phyloP scores from a whole-genome alignment of 2,888 invertebrate species.

The Pycnomerus fuliginosus region DNA sequence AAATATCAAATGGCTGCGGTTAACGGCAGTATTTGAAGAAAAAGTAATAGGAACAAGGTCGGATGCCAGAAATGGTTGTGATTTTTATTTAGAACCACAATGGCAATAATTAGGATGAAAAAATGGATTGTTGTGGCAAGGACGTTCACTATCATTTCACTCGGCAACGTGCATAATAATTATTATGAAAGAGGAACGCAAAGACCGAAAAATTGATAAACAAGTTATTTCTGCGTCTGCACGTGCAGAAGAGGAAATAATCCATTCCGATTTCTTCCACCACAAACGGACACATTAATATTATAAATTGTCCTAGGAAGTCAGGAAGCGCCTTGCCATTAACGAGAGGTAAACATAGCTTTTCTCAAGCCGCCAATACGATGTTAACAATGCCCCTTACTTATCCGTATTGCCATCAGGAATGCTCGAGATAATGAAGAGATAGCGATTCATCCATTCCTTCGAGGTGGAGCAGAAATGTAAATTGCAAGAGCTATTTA shows the following conservation, averaged over 20 bases:
- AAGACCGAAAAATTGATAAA: no score
- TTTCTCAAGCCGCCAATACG: no score
- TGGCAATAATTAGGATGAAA: slow-evolving; percentile 11
- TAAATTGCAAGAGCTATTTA: no score
- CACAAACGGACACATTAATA: slow-evolving; percentile 4
- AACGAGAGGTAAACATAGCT: slow-evolving; percentile 2
- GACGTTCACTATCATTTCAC: slow-evolving; percentile 12
- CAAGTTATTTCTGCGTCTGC: no score
- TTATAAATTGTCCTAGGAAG: slow-evolving; percentile 9
- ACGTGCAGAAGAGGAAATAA: slow-evolving; percentile 17
- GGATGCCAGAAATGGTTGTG: slow-evolving; percentile 9
- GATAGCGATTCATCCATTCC: no score
- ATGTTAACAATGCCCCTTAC: no score
- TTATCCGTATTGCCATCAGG: no score
- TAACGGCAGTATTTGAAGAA: slow-evolving; percentile 8
- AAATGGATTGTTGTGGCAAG: slow-evolving; percentile 12
- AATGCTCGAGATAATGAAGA: no score
- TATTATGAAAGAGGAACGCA: slow-evolving; percentile 2
- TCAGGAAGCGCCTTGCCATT: slow-evolving; percentile 6
- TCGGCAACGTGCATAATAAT: slow-evolving; percentile 2
- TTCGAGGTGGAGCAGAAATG: no score
- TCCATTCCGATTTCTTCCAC: slow-evolving; percentile 11
- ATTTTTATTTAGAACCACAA: slow-evolving; percentile 11
- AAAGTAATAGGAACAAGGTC: slow-evolving; percentile 23
- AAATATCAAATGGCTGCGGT: slow-evolving; percentile 15